Conservation (phyloP, 1,140 invertebrate species). For the Oryzaephilus surinamensis region DNA sequence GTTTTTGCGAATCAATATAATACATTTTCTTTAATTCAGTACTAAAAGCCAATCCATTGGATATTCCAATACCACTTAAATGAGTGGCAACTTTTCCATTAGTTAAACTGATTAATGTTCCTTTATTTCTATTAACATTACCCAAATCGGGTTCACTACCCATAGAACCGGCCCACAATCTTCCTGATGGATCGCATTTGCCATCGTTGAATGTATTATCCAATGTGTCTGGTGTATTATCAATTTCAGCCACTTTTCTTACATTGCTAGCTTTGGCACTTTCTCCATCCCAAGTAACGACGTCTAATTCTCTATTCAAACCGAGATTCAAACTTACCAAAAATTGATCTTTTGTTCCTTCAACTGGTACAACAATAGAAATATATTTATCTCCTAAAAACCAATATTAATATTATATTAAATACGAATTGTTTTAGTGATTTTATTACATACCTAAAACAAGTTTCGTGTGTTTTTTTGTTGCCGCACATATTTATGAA, state of each 20-base stretch:
- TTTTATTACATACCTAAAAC: conserved; percentile 18
- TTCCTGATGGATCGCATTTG: conserved; percentile 67
- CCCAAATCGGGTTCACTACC: conserved; percentile 17
- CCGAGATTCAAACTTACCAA: conserved; percentile 45
- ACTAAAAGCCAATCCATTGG: conserved; percentile 75
- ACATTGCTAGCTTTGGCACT: conserved; percentile 18
- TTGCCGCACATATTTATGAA: conserved; percentile 34
- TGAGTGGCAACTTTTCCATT: conserved; percentile 16
- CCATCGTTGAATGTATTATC: conserved; percentile 70
- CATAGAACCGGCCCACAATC: conserved; percentile 48
- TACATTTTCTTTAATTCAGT: conserved; percentile 55
- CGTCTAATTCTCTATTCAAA: conserved; percentile 45
- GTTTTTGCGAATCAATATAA: conserved; percentile 60
- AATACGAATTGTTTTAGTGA: conserved; percentile 1
- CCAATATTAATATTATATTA: conserved; percentile 1
- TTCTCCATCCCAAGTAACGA: conserved; percentile 56
- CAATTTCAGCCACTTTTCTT: conserved; percentile 18
- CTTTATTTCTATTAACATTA: conserved; percentile 15
- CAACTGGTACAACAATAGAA: conserved; percentile 51
- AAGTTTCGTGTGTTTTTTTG: conserved; percentile 23
- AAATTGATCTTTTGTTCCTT: conserved; percentile 47
- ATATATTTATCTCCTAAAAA: conserved; percentile 27
- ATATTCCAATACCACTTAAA: conserved; percentile 48
- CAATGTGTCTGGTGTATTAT: conserved; percentile 40
- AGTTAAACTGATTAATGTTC: conserved; percentile 18